Evolutionary conservation across 2,797 vertebrate species (phyloP).

Genomic region (Centropyge bicolor): DNA sequence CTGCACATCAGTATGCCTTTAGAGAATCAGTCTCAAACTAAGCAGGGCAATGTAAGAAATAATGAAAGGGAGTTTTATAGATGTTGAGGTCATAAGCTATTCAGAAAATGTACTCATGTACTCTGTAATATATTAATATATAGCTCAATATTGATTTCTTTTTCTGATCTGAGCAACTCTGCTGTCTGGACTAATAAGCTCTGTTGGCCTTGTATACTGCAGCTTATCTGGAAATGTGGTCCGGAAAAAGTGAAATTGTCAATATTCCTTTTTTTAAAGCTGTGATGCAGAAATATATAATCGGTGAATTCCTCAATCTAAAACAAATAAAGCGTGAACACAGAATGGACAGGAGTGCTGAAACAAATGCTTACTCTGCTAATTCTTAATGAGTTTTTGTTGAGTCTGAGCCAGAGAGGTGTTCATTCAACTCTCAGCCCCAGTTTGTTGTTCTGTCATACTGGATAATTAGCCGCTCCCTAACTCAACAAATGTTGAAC

Average conservation of each 20-base stretch:
- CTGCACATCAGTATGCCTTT: neutral
- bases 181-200: constrained; percentile 22
- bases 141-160: constrained; percentile 23
- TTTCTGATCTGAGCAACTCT: constrained; percentile 26
- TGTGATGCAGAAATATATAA: constrained; percentile 1
- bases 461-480: constrained; percentile 35
- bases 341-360: neutral
- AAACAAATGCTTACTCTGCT: constrained; percentile 22
- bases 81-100: constrained; percentile 19
- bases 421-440: constrained; percentile 18
- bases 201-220: constrained; percentile 4
- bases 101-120: constrained; percentile 16
- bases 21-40: constrained; percentile 6
- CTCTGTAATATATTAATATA: constrained; percentile 19
- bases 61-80: neutral
- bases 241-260: neutral
- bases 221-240: constrained; percentile 25
- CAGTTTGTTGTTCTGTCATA: constrained; percentile 14
- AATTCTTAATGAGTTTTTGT: constrained; percentile 38
- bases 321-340: constrained; percentile 15
- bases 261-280: neutral
- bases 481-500: constrained; percentile 1
- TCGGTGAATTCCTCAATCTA: constrained; percentile 10
- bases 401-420: constrained; percentile 17
- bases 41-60: neutral